A percentile compares a stretch with the other conserved stretches of the same genome.
Evolutionary conservation across 2,888 invertebrate genomes (phyloP).

Genomic region (Eupithecia vulgata): DNA sequence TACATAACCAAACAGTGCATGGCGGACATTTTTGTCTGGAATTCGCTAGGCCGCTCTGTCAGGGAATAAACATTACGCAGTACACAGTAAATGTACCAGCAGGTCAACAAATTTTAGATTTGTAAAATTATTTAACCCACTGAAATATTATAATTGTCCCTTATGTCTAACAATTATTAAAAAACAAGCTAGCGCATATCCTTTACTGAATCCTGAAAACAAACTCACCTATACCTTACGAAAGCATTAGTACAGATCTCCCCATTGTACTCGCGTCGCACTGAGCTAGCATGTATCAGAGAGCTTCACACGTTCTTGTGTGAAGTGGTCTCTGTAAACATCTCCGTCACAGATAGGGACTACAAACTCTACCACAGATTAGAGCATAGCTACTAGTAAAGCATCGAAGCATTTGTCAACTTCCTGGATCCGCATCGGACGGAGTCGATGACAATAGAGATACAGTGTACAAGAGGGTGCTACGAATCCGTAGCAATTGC

Average conservation of each 20-base stretch:
- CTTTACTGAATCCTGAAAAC: neutral
- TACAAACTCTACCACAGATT: slow-evolving; percentile 38
- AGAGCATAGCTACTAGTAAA: slow-evolving; percentile 19
- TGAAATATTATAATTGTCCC: neutral
- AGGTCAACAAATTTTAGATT: neutral
- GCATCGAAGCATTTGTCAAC: slow-evolving; percentile 68
- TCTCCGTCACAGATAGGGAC: slow-evolving; percentile 48
- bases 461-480: slow-evolving; percentile 24
- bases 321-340: slow-evolving; percentile 67
- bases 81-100: neutral
- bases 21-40: neutral
- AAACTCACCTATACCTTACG: slow-evolving; percentile 20
- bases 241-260: slow-evolving; percentile 36
- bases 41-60: neutral
- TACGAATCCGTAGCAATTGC: slow-evolving; percentile 7
- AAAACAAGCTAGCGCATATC: neutral
- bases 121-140: neutral
- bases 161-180: neutral
- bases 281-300: slow-evolving; percentile 46
- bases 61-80: neutral
- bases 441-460: slow-evolving; percentile 28
- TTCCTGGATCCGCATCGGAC: slow-evolving; percentile 54
- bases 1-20: slow-evolving; percentile 4
- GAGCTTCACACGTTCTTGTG: slow-evolving; percentile 51
- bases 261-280: slow-evolving; percentile 32